These are phyloP conservation scores for Spinibarbus caldwelli DNA, from an alignment of 2,797 vertebrate species.

Conservation along the genomic window DNA sequence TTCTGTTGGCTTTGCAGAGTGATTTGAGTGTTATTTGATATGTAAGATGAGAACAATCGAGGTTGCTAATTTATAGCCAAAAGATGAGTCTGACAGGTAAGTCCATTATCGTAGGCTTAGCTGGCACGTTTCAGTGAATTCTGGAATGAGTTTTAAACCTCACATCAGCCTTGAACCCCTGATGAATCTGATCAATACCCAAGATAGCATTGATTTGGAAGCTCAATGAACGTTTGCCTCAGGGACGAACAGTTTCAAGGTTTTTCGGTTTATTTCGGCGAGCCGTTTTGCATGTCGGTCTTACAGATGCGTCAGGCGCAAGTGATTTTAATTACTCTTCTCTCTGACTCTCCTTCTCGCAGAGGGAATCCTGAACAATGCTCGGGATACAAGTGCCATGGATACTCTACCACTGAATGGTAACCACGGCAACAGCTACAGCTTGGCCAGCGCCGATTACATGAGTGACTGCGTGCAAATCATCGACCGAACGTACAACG, in stretches of 20 bases:
- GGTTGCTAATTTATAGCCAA: not conserved
- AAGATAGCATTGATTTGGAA: not conserved
- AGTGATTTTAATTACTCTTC: constrained; percentile 45
- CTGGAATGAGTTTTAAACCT: constrained; percentile 24
- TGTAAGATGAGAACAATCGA: constrained; percentile 24
- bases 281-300: constrained; percentile 36
- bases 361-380: constrained; percentile 99
- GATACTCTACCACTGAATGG: constrained; percentile 99
- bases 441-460: constrained; percentile 94
- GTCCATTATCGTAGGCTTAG: not conserved
- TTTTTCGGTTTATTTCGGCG: not conserved
- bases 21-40: constrained; percentile 41
- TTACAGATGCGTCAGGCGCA: not conserved
- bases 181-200: constrained; percentile 20
- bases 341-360: constrained; percentile 81
- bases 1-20: constrained; percentile 56
- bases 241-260: constrained; percentile 3
- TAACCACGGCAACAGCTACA: constrained; percentile 99
- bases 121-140: constrained; percentile 6
- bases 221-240: constrained; percentile 15
- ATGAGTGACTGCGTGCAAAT: constrained; percentile 99
- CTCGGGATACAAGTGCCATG: constrained; percentile 99
- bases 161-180: constrained; percentile 13
- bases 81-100: constrained; percentile 21
- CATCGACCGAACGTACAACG: constrained; percentile 92